phyloP scores from a whole-genome alignment of 2,888 invertebrate species.

The Electrophaes corylata region DNA sequence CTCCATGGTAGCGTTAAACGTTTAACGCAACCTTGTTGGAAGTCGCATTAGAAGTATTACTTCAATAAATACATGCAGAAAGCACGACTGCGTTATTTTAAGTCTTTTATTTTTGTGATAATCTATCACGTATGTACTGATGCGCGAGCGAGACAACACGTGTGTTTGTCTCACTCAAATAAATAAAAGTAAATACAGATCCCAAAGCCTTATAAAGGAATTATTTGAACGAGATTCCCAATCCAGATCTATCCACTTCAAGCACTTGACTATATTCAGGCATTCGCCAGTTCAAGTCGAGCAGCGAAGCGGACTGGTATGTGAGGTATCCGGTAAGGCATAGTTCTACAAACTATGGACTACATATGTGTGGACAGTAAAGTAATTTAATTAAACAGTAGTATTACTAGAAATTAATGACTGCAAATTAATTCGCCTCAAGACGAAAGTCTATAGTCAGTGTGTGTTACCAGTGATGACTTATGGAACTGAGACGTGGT shows the following conservation, averaged over 20 bases:
- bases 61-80: too few species aligned
- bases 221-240: not conserved
- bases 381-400: not conserved
- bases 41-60: too few species aligned
- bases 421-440: not conserved
- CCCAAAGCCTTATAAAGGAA: not conserved
- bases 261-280: constrained; percentile 8
- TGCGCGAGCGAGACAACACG: too few species aligned
- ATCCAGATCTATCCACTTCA: constrained; percentile 5
- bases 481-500: too few species aligned
- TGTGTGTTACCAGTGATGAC: too few species aligned
- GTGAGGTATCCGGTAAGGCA: not conserved
- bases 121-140: too few species aligned
- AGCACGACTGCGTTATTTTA: too few species aligned
- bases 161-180: too few species aligned
- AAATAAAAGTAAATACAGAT: not conserved
- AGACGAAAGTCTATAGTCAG: too few species aligned
- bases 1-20: too few species aligned
- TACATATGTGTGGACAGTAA: not conserved
- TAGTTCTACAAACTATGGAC: not conserved
- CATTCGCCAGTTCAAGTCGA: constrained; percentile 8
- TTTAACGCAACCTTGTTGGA: too few species aligned
- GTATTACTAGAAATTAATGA: not conserved
- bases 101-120: too few species aligned
- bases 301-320: constrained; percentile 11